Conservation (phyloP, 2,797 vertebrate species). For the Huso huso region DNA sequence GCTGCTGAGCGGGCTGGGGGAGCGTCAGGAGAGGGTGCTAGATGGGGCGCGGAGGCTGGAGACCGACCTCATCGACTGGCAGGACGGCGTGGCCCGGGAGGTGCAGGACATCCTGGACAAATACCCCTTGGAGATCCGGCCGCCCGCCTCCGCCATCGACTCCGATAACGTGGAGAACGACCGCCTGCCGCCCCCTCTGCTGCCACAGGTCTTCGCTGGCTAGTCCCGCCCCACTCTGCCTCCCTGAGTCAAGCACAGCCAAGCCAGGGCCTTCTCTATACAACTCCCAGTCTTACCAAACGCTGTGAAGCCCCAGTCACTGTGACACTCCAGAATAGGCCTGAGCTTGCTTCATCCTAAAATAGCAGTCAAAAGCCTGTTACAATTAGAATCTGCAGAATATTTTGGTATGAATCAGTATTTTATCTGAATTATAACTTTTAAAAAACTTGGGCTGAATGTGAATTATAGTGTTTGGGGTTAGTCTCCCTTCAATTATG, state of each 20-base stretch:
- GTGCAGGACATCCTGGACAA: slow-evolving; percentile 80
- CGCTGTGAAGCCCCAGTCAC: neutral
- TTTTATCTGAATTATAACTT: too few relatives aligned
- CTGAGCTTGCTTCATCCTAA: too few relatives aligned
- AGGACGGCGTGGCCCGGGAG: slow-evolving; percentile 68
- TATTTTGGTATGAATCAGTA: too few relatives aligned
- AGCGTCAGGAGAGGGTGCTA: slow-evolving; percentile 76
- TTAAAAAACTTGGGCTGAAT: too few relatives aligned
- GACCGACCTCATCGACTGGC: slow-evolving; percentile 81
- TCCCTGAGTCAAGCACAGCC: neutral
- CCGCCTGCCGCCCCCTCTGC: slow-evolving; percentile 81
- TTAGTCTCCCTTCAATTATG: too few relatives aligned
- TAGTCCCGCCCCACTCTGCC: slow-evolving; percentile 42
- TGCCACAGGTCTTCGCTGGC: slow-evolving; percentile 84
- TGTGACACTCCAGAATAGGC: neutral
- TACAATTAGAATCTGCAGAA: too few relatives aligned
- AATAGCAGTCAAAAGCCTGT: too few relatives aligned
- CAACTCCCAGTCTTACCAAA: neutral
- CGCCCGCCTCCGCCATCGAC: slow-evolving; percentile 74
- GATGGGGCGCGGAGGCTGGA: slow-evolving; percentile 72
- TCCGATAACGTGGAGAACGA: slow-evolving; percentile 82
- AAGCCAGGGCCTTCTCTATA: neutral
- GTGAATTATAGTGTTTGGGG: too few relatives aligned
- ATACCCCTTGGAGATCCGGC: slow-evolving; percentile 74
- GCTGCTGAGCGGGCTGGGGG: slow-evolving; percentile 67